phyloP scores from a whole-genome alignment of 2,888 invertebrate genomes.

The Caenorhabditis sinica region DNA sequence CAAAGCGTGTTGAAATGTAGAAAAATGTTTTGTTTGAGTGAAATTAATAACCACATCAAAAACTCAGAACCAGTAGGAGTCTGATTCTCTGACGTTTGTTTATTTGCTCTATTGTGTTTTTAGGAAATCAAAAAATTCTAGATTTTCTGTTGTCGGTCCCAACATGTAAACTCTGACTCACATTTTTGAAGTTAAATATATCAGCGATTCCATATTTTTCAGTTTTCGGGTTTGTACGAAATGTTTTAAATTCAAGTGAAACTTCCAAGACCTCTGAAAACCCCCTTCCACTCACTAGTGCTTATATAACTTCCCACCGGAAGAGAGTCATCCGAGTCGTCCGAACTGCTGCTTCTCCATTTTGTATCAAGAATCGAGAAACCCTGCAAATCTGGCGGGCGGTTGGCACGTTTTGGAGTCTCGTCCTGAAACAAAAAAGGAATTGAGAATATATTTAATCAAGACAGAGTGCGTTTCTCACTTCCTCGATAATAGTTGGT shows the following conservation, averaged over 20 bases:
- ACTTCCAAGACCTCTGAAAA: background rate
- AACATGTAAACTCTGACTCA: background rate
- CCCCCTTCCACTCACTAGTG: slow-evolving; percentile 34
- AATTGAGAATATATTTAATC: slow-evolving; percentile 17
- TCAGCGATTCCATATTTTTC: too few species aligned
- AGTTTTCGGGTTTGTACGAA: too few species aligned
- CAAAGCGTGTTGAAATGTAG: too few species aligned
- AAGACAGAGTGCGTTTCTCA: slow-evolving; percentile 18
- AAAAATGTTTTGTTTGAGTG: too few species aligned
- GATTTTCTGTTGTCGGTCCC: background rate
- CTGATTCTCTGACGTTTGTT: background rate
- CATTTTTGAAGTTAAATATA: too few species aligned
- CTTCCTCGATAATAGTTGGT: slow-evolving; percentile 59
- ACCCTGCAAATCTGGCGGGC: slow-evolving; percentile 58
- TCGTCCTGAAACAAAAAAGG: slow-evolving; percentile 44
- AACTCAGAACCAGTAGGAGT: too few species aligned
- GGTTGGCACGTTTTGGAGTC: slow-evolving; percentile 44
- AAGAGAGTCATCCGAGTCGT: slow-evolving; percentile 65
- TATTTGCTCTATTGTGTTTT: background rate
- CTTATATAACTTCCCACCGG: slow-evolving; percentile 60
- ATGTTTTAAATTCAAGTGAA: too few species aligned
- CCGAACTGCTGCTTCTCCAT: slow-evolving; percentile 58
- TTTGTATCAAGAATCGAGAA: slow-evolving; percentile 52
- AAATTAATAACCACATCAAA: too few species aligned
- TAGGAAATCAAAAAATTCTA: too few species aligned